Evolutionary conservation across 1,140 invertebrate species (phyloP).

Genomic region (Philotrypesis tridentata): DNA sequence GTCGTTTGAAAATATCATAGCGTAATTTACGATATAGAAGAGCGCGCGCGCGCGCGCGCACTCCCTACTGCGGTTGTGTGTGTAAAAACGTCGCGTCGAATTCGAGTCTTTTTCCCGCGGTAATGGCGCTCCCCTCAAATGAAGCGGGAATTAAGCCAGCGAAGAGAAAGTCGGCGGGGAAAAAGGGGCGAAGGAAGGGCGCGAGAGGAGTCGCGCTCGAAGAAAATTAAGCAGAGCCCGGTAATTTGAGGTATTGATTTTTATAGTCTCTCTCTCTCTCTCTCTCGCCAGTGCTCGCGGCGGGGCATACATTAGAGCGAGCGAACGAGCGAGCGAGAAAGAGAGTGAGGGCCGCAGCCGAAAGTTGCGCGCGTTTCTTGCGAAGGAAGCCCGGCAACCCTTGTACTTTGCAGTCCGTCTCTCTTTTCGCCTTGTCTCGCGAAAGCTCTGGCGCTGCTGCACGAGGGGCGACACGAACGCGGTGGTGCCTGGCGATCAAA

Average conservation of each 20-base stretch:
- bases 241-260: slow-evolving; percentile 76
- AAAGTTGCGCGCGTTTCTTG: slow-evolving; percentile 6
- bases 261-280: slow-evolving; percentile 69
- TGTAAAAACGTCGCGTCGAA: not conserved
- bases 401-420: slow-evolving; percentile 37
- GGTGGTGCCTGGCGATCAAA: slow-evolving; percentile 68
- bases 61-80: too few relatives aligned
- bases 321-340: not conserved
- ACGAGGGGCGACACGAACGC: slow-evolving; percentile 65
- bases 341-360: not conserved
- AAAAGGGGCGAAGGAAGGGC: slow-evolving; percentile 38
- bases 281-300: not conserved
- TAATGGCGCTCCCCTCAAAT: not conserved
- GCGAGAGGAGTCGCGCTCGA: slow-evolving; percentile 58
- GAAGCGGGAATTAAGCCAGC: not conserved
- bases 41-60: too few relatives aligned
- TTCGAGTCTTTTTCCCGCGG: not conserved
- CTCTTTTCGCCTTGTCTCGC: slow-evolving; percentile 53
- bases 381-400: slow-evolving; percentile 31
- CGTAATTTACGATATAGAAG: too few relatives aligned
- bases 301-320: slow-evolving; percentile 72
- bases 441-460: slow-evolving; percentile 58
- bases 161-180: not conserved
- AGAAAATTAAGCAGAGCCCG: slow-evolving; percentile 74
- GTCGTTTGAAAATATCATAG: too few relatives aligned